Base-by-base conservation (phyloP, 1,140 invertebrate genomes). In the Oedothorax gibbosus region DNA sequence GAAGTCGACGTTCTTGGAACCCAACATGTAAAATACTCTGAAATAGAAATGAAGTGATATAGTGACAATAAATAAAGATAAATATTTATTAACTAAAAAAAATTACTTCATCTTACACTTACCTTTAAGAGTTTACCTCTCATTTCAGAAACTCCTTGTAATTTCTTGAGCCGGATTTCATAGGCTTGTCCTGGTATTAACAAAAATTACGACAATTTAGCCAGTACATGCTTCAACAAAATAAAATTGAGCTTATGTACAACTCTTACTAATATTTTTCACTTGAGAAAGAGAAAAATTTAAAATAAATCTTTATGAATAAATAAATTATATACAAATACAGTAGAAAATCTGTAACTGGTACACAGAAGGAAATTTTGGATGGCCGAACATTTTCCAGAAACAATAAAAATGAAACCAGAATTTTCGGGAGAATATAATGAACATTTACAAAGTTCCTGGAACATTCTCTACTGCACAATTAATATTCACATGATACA, bases 101-200 rank as follows among this genome's bases (percentile, higher is more conserved):
- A 15, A 18, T 14, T 60, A 60, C 12, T 60, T 3, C 4, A 56
- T 57, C 20, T 7, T 21, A 50, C 5, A 64, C 88, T 90, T 91
- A 96, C 96, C 93, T 95, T 96, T 53, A 97, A 90, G 88, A 95
- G 93, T 91, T 96, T 96, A 77, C 95, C 96, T 87, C 95, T 93
- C 88, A 94, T 96, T 77, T 94, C 93, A 3, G 96, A 95, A 20
- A 97, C 90, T 91, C 98, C 96, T 0, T 96, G 97, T 15, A 98
- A 91, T 91, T 98, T 98, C 91, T 98, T 98, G 87, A 98, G 90
- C 89, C 98, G 98, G 81, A 99, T 95, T 91, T 99, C 97, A 90
- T 99, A 99, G 10, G 96, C 95, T 91, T 98, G 97, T 11, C 96
- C 88, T 88, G 54, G 10, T 35, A 64, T 35, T 72, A 21, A 75